phyloP scores from a whole-genome alignment of 2,797 vertebrate species.

The Chiloscyllium punctatum region DNA sequence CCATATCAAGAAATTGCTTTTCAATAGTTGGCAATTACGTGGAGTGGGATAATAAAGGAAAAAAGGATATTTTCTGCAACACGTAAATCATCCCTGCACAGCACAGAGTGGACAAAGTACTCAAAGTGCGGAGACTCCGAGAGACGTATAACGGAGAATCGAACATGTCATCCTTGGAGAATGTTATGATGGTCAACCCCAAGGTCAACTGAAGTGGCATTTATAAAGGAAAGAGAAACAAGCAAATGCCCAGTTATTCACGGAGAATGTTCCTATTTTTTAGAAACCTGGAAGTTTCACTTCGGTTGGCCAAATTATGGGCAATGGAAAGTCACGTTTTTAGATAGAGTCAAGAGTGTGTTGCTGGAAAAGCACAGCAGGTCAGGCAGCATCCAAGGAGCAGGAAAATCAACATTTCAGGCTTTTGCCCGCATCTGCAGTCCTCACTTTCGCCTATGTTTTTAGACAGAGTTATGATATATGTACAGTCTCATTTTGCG shows the following conservation, averaged over 20 bases:
- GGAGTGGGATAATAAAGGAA: not conserved
- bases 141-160: not conserved
- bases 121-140: not conserved
- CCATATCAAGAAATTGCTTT: constrained; percentile 17
- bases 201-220: not conserved
- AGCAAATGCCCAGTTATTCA: not conserved
- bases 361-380: too few relatives aligned
- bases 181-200: not conserved
- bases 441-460: too few relatives aligned
- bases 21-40: not conserved
- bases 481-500: not conserved
- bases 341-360: too few relatives aligned
- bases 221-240: not conserved
- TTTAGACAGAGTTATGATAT: too few relatives aligned
- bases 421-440: too few relatives aligned
- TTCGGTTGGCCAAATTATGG: not conserved
- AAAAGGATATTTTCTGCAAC: not conserved
- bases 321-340: too few relatives aligned
- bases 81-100: not conserved
- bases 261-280: not conserved
- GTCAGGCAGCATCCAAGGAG: too few relatives aligned
- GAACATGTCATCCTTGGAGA: not conserved
- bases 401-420: too few relatives aligned
- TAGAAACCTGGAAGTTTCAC: not conserved
- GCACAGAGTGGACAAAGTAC: not conserved